A percentile compares a stretch with the other conserved stretches of the same genome.
Conservation (phyloP, 1,140 invertebrate species). For the Rhysida immarginata region DNA sequence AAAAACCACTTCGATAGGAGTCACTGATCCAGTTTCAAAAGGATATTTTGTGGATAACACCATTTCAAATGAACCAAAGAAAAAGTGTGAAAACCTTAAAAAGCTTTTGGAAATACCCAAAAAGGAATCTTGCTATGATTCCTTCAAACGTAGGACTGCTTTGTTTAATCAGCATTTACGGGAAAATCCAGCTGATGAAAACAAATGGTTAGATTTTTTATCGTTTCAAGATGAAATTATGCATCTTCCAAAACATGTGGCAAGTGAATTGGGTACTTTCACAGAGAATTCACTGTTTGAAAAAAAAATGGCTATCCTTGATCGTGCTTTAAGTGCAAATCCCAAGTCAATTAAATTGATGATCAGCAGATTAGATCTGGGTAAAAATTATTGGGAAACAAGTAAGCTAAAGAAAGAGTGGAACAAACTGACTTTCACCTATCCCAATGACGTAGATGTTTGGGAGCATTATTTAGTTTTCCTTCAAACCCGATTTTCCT, state of each 20-base stretch:
- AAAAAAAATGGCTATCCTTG: conserved; percentile 33
- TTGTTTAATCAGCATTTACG: conserved; percentile 28
- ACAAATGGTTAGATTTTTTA: conserved; percentile 35
- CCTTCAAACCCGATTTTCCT: conserved; percentile 26
- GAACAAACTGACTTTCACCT: conserved; percentile 30
- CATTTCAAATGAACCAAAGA: neutral
- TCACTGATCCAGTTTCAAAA: neutral
- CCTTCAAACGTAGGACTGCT: conserved; percentile 18
- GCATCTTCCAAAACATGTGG: conserved; percentile 11
- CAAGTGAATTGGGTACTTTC: conserved; percentile 9
- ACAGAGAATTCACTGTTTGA: conserved; percentile 23
- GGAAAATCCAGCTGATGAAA: conserved; percentile 27
- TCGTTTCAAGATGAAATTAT: conserved; percentile 29
- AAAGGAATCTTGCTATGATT: conserved; percentile 14
- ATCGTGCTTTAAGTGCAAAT: conserved; percentile 33
- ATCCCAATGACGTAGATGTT: conserved; percentile 27
- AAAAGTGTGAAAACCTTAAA: neutral
- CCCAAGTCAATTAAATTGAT: conserved; percentile 27
- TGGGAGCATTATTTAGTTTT: conserved; percentile 32
- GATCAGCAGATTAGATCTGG: conserved; percentile 27
- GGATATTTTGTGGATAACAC: neutral
- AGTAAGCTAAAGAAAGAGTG: conserved; percentile 28
- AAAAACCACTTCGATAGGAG: neutral
- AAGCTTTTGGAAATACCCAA: neutral
- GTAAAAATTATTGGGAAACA: conserved; percentile 25